Percentiles rank a stretch among this genome's conserved stretches.
Evolutionary conservation across 2,888 invertebrate genomes (phyloP).

Genomic region (Sminthurides aquaticus): DNA sequence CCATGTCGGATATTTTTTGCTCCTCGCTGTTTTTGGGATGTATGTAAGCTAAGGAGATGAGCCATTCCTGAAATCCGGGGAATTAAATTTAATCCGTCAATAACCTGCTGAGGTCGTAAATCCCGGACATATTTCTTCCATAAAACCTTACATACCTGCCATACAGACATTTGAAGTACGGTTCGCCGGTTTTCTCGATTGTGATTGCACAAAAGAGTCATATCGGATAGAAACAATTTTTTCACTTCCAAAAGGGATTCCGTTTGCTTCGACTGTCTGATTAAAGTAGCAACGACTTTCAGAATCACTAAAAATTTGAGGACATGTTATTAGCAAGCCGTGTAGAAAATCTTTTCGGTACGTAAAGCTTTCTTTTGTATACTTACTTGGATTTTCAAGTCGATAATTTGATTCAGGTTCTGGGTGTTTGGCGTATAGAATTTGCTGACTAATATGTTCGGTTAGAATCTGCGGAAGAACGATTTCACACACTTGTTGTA

Average conservation of each 20-base stretch:
- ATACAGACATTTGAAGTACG: constrained; percentile 98
- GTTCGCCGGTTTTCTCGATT: constrained; percentile 94
- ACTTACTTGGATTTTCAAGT: constrained; percentile 91
- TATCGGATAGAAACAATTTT: constrained; percentile 92
- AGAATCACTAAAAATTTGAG: constrained; percentile 70
- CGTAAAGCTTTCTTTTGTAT: background rate
- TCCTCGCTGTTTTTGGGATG: constrained; percentile 92
- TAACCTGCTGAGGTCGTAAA: background rate
- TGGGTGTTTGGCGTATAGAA: constrained; percentile 84
- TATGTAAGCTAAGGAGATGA: constrained; percentile 96
- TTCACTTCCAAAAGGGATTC: constrained; percentile 87
- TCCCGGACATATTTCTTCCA: background rate
- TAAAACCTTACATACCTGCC: constrained; percentile 64
- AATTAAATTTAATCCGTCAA: constrained; percentile 4
- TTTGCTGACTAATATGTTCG: constrained; percentile 92
- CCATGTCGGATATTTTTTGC: constrained; percentile 95
- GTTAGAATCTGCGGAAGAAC: constrained; percentile 66
- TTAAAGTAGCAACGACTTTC: constrained; percentile 94
- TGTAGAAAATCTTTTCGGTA: background rate
- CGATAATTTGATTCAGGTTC: constrained; percentile 92
- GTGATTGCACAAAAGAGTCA: constrained; percentile 95
- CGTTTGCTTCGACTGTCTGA: constrained; percentile 91
- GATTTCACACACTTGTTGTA: constrained; percentile 7
- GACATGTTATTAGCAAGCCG: background rate
- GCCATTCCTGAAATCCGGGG: constrained; percentile 66